Percentiles rank a stretch among this genome's conserved stretches.
These are phyloP conservation scores for Drosophila albomicans DNA, from an alignment of 1,140 invertebrate species.

Conservation along the genomic window DNA sequence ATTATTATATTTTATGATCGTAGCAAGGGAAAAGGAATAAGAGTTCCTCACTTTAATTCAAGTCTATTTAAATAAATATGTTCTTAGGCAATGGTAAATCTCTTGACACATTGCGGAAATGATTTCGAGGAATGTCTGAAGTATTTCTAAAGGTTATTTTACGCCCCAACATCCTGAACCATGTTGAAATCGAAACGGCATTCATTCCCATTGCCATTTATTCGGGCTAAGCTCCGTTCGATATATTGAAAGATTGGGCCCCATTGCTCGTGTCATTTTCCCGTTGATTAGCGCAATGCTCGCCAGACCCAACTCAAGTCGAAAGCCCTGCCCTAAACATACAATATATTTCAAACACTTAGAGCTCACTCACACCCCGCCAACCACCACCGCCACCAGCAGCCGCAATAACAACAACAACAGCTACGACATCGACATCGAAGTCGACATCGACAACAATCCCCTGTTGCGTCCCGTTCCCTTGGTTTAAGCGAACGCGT, in stretches of 20 bases:
- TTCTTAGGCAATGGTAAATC: background rate
- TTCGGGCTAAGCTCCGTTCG: slow-evolving; percentile 1
- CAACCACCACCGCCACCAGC: slow-evolving; percentile 24
- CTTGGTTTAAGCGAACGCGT: slow-evolving; percentile 31
- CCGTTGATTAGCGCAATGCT: slow-evolving; percentile 64
- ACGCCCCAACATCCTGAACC: background rate
- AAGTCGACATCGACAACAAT: slow-evolving; percentile 13
- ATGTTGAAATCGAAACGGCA: slow-evolving; percentile 9
- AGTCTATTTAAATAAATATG: background rate
- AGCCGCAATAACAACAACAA: slow-evolving; percentile 5
- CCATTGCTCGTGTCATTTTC: slow-evolving; percentile 50
- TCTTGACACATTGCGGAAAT: background rate
- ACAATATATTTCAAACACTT: slow-evolving; percentile 46
- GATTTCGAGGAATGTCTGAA: background rate
- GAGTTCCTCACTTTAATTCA: too few species aligned
- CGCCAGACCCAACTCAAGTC: slow-evolving; percentile 34
- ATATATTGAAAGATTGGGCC: slow-evolving; percentile 19
- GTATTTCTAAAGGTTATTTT: background rate
- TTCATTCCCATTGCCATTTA: slow-evolving; percentile 28
- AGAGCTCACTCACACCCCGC: slow-evolving; percentile 11
- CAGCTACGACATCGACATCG: background rate
- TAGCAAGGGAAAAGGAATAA: too few species aligned
- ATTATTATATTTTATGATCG: too few species aligned
- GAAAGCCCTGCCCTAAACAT: slow-evolving; percentile 50
- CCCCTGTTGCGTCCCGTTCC: slow-evolving; percentile 17